Percentiles rank a stretch among this genome's conserved stretches.
Evolutionary conservation across 2,888 invertebrate genomes (phyloP).

Genomic region (Temnothorax ravouxi): DNA sequence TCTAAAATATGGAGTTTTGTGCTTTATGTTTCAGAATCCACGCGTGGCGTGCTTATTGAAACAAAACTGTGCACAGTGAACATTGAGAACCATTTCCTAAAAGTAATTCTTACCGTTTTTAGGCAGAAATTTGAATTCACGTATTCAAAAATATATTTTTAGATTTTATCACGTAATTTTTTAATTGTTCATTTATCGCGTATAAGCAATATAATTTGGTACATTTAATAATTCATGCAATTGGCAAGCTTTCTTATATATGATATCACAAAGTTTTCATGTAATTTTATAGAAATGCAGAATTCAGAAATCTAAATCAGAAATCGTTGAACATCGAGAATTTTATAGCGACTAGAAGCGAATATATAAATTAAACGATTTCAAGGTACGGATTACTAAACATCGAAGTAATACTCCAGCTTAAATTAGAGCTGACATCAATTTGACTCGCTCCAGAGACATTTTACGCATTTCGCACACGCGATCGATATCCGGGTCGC

Average conservation of each 20-base stretch:
- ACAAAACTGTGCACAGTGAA: background rate
- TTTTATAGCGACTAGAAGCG: background rate
- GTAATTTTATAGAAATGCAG: background rate
- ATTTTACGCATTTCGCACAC: constrained; percentile 38
- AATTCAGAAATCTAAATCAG: background rate
- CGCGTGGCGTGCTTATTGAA: background rate
- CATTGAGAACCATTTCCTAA: background rate
- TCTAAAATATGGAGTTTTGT: constrained; percentile 1
- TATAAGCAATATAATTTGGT: background rate
- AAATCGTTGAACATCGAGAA: background rate
- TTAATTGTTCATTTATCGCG: background rate
- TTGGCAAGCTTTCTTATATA: background rate
- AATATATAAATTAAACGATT: background rate
- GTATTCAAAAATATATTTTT: background rate
- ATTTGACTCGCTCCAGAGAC: constrained; percentile 7
- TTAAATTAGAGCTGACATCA: constrained; percentile 23
- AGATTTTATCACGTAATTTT: background rate
- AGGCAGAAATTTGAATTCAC: background rate
- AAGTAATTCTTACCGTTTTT: background rate
- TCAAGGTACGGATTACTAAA: background rate
- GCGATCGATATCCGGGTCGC: constrained; percentile 40
- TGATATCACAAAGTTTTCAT: background rate
- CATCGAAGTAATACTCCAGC: background rate
- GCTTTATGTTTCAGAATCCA: background rate
- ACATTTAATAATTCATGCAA: background rate